These are phyloP conservation scores for Drosophila cracens DNA, from an alignment of 2,888 invertebrate genomes.

Conservation along the genomic window DNA sequence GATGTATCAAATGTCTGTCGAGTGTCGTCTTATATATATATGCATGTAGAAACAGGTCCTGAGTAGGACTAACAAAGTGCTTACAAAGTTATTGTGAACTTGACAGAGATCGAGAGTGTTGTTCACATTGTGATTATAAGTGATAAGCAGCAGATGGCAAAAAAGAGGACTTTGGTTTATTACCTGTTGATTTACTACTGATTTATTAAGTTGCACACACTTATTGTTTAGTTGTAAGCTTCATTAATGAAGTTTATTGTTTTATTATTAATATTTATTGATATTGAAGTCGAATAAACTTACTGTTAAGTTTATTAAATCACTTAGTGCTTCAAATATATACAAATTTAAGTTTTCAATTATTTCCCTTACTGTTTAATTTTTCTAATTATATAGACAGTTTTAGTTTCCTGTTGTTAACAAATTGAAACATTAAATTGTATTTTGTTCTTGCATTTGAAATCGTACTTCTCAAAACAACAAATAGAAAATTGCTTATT, in stretches of 20 bases:
- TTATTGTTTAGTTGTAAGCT: neutral
- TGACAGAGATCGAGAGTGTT: slow-evolving; percentile 23
- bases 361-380: neutral
- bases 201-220: neutral
- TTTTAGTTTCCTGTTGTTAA: neutral
- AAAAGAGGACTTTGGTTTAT: neutral
- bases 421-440: neutral
- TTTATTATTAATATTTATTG: neutral
- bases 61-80: slow-evolving; percentile 13
- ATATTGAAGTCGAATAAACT: neutral
- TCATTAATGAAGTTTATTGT: neutral
- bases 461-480: neutral
- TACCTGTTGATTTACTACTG: neutral
- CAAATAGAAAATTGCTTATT: neutral
- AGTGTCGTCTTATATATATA: slow-evolving; percentile 43
- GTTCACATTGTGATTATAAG: slow-evolving; percentile 20
- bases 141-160: neutral
- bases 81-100: neutral
- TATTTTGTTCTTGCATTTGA: neutral
- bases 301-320: neutral
- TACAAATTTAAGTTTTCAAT: neutral
- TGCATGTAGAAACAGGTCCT: slow-evolving; percentile 1
- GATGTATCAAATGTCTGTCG: slow-evolving; percentile 62
- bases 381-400: neutral
- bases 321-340: neutral